Base-by-base conservation (phyloP, 2,797 vertebrate species). In the Salmo trutta region DNA sequence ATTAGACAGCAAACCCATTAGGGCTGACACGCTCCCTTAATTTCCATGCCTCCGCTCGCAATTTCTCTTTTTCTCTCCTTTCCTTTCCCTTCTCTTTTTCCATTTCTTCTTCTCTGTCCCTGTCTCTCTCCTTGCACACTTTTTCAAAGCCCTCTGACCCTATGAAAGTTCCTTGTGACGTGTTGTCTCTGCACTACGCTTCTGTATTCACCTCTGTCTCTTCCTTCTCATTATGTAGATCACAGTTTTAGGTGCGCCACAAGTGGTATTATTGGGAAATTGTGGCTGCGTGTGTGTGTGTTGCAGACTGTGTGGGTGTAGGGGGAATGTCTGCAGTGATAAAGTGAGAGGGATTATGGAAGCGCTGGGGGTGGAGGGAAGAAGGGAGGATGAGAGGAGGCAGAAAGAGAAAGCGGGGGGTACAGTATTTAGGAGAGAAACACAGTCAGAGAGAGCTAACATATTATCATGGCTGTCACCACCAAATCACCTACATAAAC, bases 311-410 rank as follows among this genome's bases (percentile, higher is more conserved):
- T 78, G 80, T 88, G 85, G 85, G 74, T 81, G 86, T 86, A 86
- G 87, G 85, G 86, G 82, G 86, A 85, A 89, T 88, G 91, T 81
- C 90, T 91, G 86, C 75, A 78, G 16, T 86, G 85, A 87, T 83
- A 85, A 85, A 77, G 75, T 78, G 81, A 86, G 80, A 84, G 78
- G 91, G 89, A 92, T 93, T 92, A 91, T 85, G 79, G 83, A 88
- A 75, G 73, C 59, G 56, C 83, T 79, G 75, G 75, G 78, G 79
- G 65, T 74, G 76, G 64, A 77, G 70, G 77, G 73, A 85, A 53
- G 77, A 83, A 5, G 78, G 71, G 51, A 85, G 83, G 74, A 52
- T 14, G n/a, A 84, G 84, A 85, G 79, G 68, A 24, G 64, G 62
- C 27, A 47, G 71, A 78, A 74, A 83, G 56, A 70, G 41, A 24